Evolutionary conservation across 2,113 vertebrate genomes (phyloP), one percentile per base, ranked within the genome.

Genomic region (Ifrita kowaldi): DNA sequence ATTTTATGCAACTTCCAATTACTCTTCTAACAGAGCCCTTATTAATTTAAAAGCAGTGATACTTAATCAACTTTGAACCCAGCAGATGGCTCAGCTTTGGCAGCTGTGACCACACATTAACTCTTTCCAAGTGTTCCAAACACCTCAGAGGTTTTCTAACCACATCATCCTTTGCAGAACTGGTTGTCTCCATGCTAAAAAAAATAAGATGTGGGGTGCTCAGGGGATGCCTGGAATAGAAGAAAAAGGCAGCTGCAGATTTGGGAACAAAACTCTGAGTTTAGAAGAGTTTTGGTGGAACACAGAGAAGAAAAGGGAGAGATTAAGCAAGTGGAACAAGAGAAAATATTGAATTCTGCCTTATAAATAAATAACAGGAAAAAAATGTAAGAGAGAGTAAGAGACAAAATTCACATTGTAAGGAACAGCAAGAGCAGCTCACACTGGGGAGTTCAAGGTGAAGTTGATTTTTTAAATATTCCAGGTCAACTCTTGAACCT

Each of bases 1-100:
- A 56, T 95, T 96, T 96, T 89, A 95, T 74, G 90, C 91, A 88
- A 93, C 60, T 96, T 95, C 57, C 81, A 91, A 81, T 94, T 95
- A 88, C 86, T 91, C 80, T 76, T 62, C 89, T 75, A 88, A 68
- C 71, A 65, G 7, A 57, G 87, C 42, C 39, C 21, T 79, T 88
- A 97, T 89, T 91, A 84, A 96, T 93, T 96, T 90, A 93, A 90
- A 93, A 97, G 91, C 60, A 92, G 71, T 5, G 16, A 78, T 32
- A 71, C 49, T 89, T 60, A 28, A 49, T 7, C 81, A 83, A 64
- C 65, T 92, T 64, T 11, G 46, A 60, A 37, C 62, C 21, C 37
- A 73, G 24, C 82, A 93, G 82, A 67, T 80, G 86, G 42, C 16
- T 19, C 11, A 13, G 64, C 50, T 70, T 32, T 42, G 63, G 46